Evolutionary conservation across 2,888 invertebrate species (phyloP), one percentile per base, ranked within the genome.

Genomic region (Fissipunctia ypsillon): DNA sequence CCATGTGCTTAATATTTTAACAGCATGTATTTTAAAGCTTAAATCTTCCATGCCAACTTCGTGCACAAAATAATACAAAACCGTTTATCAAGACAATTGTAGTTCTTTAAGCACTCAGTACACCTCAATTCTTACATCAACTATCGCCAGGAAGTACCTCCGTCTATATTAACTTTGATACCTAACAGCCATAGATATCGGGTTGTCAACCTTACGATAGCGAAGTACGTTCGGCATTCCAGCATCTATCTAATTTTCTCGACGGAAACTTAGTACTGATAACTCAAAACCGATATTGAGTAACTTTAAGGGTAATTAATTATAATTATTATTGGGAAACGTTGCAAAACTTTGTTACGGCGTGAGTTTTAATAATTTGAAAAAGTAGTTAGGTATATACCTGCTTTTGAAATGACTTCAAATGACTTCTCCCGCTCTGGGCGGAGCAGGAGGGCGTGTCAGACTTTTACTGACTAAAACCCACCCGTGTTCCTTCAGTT

Each of bases 111-210:
- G 28, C 31, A 1, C 79, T 52, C 25, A 31, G 76, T 87, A 60
- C 63, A 59, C n/a, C 73, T n/a, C 72, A 56, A 73, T 56, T 72
- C 63, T 85, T 60, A 78, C 6, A 67, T 69, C 74, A 80, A 76
- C 75, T 80, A 78, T 83, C 78, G 69, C 25, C 79, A 82, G 70
- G 77, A 77, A 74, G 64, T 69, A 61, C 66, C 71, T 73, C 56
- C 48, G 56, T 56, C 64, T 83, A 64, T 68, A 81, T 69, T 68
- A 79, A 80, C 78, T 81, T 77, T 68, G 73, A 59, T 80, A 75
- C 63, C 73, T 76, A 74, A 56, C 73, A 50, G 56, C 41, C 52
- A 43, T 83, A 76, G 57, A 57, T 56, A 57, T 56, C 60, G n/a
- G 41, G 63, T 52, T 63, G 67, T 61, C 80, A 50, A 65, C 31